Conservation (phyloP, 2,797 vertebrate genomes). For the Nannoperca obscura region DNA sequence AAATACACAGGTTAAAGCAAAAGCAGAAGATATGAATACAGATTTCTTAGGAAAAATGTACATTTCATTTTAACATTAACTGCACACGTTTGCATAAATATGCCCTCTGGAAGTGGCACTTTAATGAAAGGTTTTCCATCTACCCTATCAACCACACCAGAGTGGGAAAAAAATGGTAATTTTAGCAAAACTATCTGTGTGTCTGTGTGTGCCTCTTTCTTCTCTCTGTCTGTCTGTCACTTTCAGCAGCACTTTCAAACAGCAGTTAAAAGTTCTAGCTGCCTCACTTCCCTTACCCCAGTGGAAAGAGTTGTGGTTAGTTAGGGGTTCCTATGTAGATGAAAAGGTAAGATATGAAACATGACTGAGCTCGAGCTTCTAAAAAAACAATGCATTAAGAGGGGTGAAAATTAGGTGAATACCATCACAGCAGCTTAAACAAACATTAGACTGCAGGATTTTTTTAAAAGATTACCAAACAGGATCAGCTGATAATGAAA, state of each 20-base stretch:
- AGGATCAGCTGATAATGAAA: neutral
- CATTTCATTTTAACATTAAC: neutral
- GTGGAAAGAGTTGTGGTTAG: conserved; percentile 88
- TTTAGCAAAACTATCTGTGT: neutral
- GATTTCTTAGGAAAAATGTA: neutral
- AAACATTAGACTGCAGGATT: conserved; percentile 1
- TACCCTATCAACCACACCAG: neutral
- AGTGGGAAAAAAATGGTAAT: neutral
- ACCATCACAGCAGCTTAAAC: neutral
- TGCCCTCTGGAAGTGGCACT: neutral
- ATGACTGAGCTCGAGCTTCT: conserved; percentile 57
- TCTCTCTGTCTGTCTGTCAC: conserved; percentile 29
- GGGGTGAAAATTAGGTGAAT: conserved; percentile 22
- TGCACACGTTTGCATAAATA: neutral
- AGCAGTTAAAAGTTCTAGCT: conserved; percentile 29
- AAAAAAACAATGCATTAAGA: conserved; percentile 5
- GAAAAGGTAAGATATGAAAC: conserved; percentile 66
- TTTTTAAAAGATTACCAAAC: neutral
- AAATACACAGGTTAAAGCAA: neutral
- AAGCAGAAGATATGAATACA: neutral
- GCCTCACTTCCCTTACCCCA: conserved; percentile 79
- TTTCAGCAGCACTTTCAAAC: conserved; percentile 33
- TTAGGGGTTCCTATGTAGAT: conserved; percentile 82
- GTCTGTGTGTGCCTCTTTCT: neutral
- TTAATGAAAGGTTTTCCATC: neutral